Evolutionary conservation across 1,140 invertebrate genomes (phyloP).

Genomic region (Physella acuta): DNA sequence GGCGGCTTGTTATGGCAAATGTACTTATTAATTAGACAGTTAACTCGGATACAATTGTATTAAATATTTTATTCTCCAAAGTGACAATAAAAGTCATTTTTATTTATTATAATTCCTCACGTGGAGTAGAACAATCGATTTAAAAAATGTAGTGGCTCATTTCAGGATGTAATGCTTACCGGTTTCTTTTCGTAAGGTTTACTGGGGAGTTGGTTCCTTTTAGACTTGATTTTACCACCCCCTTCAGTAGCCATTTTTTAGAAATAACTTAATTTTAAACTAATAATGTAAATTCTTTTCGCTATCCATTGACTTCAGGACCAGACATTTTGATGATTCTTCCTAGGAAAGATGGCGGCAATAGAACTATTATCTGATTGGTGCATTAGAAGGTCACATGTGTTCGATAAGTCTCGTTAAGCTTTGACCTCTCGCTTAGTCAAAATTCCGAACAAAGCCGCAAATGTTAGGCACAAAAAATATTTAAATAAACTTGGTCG

Average conservation of each 20-base stretch:
- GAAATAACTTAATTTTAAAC: background rate
- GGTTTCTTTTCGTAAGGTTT: slow-evolving; percentile 16
- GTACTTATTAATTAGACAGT: too few species aligned
- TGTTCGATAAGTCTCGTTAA: background rate
- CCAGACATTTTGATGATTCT: slow-evolving; percentile 16
- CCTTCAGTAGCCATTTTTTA: slow-evolving; percentile 17
- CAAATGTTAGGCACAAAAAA: too few species aligned
- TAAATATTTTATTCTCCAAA: too few species aligned
- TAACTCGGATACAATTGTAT: too few species aligned
- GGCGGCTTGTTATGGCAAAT: too few species aligned
- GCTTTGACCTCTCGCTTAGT: background rate
- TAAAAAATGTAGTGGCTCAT: too few species aligned
- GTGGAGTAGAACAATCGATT: too few species aligned
- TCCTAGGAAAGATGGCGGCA: slow-evolving; percentile 21
- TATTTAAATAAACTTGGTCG: too few species aligned
- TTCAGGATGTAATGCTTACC: too few species aligned
- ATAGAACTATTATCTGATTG: slow-evolving; percentile 16
- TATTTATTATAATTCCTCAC: too few species aligned
- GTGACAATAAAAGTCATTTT: too few species aligned
- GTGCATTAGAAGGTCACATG: slow-evolving; percentile 23
- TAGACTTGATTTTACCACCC: slow-evolving; percentile 15
- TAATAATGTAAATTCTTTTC: background rate
- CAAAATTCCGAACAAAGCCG: background rate
- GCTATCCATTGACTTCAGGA: slow-evolving; percentile 12
- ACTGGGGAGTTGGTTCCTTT: background rate